Evolutionary conservation across 1,140 invertebrate species (phyloP).

Genomic region (Tyrophagus putrescentiae): DNA sequence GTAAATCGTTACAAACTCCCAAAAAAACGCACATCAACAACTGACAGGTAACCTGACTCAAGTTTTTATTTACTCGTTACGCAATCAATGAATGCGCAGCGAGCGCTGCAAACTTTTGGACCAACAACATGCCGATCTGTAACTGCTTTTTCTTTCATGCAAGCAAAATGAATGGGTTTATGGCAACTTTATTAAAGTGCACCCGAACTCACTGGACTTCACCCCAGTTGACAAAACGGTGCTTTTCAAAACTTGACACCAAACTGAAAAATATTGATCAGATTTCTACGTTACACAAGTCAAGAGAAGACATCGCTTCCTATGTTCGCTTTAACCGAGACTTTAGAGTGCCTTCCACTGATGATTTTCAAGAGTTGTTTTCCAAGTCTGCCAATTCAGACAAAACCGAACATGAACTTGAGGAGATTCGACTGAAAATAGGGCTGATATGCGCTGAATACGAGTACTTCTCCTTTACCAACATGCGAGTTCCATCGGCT

Average conservation of each 20-base stretch:
- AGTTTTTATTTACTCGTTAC: no score
- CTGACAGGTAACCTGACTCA: no score
- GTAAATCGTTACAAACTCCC: background rate
- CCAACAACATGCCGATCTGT: no score
- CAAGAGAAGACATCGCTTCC: slow-evolving; percentile 13
- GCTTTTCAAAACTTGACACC: no score
- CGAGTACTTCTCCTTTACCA: background rate
- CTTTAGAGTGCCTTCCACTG: background rate
- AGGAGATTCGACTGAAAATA: background rate
- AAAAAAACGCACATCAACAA: slow-evolving; percentile 4
- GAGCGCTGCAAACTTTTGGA: no score
- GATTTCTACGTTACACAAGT: background rate
- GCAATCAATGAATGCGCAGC: no score
- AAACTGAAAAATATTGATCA: background rate
- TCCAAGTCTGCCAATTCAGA: background rate
- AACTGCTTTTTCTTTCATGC: no score
- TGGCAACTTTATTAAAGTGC: no score
- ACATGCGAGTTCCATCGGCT: background rate
- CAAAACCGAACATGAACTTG: background rate
- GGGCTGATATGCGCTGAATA: slow-evolving; percentile 11
- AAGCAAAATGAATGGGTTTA: no score
- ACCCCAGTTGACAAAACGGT: no score
- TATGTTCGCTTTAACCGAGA: slow-evolving; percentile 1
- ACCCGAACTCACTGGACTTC: no score
- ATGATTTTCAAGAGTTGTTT: background rate